phyloP scores from a whole-genome alignment of 2,888 invertebrate genomes.

The Panopea generosa region DNA sequence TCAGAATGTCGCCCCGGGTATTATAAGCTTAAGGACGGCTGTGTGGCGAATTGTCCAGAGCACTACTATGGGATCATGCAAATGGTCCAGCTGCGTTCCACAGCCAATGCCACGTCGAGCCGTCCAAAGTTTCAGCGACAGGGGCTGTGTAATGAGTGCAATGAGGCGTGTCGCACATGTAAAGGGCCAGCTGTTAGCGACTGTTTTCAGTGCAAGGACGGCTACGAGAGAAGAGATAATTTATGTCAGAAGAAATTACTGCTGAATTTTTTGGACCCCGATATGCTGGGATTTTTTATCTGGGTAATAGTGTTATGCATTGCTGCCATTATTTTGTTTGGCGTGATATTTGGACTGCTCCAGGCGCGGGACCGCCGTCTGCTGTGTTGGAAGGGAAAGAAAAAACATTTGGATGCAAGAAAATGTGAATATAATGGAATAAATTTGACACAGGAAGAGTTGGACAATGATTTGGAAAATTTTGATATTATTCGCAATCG shows the following conservation, averaged over 20 bases:
- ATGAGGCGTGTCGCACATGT: slow-evolving; percentile 78
- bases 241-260: slow-evolving; percentile 76
- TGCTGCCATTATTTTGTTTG: slow-evolving; percentile 76
- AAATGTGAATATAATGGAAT: slow-evolving; percentile 77
- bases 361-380: slow-evolving; percentile 76
- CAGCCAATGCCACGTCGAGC: slow-evolving; percentile 56
- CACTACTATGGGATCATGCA: slow-evolving; percentile 78
- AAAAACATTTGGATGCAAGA: slow-evolving; percentile 65
- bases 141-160: slow-evolving; percentile 76
- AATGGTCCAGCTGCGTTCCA: slow-evolving; percentile 69
- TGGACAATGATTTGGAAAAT: slow-evolving; percentile 65
- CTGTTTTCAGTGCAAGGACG: slow-evolving; percentile 76
- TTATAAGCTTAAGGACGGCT: slow-evolving; percentile 76
- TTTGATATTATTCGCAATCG: slow-evolving; percentile 63
- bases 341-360: slow-evolving; percentile 76
- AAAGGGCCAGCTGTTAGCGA: slow-evolving; percentile 72
- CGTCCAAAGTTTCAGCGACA: slow-evolving; percentile 68
- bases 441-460: slow-evolving; percentile 59
- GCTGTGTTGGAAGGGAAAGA: slow-evolving; percentile 78
- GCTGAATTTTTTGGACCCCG: slow-evolving; percentile 79
- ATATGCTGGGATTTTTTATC: slow-evolving; percentile 78
- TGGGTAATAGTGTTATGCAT: slow-evolving; percentile 80
- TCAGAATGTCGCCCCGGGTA: slow-evolving; percentile 79
- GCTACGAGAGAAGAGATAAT: slow-evolving; percentile 66
- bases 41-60: slow-evolving; percentile 78